Evolutionary conservation across 2,797 vertebrate genomes (phyloP), one percentile per base, ranked within the genome.

Genomic region (Trachurus trachurus): DNA sequence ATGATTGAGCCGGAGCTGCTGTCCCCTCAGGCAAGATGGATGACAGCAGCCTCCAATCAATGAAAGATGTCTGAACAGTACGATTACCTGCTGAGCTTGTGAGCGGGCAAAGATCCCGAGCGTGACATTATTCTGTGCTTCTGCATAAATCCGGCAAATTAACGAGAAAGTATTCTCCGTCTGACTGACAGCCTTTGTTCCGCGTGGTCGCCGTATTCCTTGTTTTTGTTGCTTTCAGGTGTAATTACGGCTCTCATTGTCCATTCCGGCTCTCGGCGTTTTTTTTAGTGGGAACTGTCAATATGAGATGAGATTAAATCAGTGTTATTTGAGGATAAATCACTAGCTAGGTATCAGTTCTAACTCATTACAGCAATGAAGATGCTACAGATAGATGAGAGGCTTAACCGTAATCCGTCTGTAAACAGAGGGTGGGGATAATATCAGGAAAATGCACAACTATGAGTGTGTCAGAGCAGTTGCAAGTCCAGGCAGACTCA

Each of bases 61-160:
- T 73, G 76, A 70, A 71, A 73, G 74, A 81, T 54, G 5, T 70
- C 16, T 11, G 22, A 64, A 76, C 73, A 78, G 82, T 26, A 53
- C 68, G 44, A 72, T 44, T 19, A 50, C 57, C 66, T 22, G 45
- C 67, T 21, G 72, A 72, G 52, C 66, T 4, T 5, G 11, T 4
- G 59, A 73, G 70, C 31, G 2, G 39, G 11, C 1, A 56, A 42
- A 57, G 31, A 61, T 53, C 40, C 50, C 3, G 60, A 78, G 71
- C 60, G 16, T 0, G 1, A 1, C 29, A 19, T 9, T 19, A 17
- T 58, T 56, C 59, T 58, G 45, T 49, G 49, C 58, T 81, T 61
- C 26, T 49, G 45, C 44, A 77, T 65, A 21, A 71, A 81, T 74
- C 71, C 50, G 13, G 50, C 6, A 67, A 66, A 74, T 61, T 12